Evolutionary conservation across 2,113 vertebrate species (phyloP).

Genomic region (Mus pahari): DNA sequence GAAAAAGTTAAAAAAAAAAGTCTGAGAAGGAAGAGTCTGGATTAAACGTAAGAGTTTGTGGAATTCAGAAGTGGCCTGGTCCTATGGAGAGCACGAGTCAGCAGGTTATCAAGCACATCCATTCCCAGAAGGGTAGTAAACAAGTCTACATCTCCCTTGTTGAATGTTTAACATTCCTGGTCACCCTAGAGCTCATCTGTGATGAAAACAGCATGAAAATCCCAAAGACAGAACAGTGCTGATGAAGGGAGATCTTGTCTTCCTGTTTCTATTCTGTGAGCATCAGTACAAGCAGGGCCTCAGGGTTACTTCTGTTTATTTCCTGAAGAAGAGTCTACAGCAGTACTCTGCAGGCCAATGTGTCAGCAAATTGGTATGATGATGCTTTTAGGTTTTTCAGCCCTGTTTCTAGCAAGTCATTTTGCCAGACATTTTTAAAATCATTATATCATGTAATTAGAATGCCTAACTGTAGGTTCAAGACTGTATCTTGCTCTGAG

Average conservation of each 20-base stretch:
- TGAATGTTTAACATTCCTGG: background rate
- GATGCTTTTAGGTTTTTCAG: background rate
- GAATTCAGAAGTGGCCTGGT: background rate
- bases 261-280: background rate
- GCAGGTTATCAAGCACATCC: background rate
- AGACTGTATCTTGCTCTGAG: background rate
- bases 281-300: rapidly evolving
- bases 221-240: background rate
- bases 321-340: background rate
- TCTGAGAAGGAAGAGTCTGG: background rate
- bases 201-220: background rate
- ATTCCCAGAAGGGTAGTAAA: background rate
- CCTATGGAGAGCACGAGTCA: background rate
- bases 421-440: background rate
- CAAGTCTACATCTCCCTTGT: background rate
- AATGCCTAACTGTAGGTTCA: background rate
- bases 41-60: background rate
- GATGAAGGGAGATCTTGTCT: background rate
- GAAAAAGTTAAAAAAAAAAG: no score
- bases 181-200: background rate
- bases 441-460: background rate
- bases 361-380: background rate
- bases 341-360: background rate
- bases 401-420: background rate
- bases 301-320: background rate